Base-by-base conservation (phyloP, 2,797 vertebrate genomes). In the Phataginus tricuspis region DNA sequence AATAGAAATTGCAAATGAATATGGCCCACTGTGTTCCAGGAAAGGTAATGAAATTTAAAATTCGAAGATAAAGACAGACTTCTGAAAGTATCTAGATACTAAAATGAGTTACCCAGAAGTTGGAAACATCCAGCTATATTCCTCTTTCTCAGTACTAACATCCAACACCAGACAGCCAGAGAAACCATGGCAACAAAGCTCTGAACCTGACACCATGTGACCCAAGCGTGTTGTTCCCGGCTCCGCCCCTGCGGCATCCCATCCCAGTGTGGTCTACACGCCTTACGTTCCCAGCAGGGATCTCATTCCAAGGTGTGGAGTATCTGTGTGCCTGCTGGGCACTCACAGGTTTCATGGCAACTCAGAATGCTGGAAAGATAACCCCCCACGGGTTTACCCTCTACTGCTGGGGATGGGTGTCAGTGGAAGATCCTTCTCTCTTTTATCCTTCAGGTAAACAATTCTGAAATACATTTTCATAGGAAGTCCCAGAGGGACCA, bases 41-140 rank as follows among this genome's bases (percentile, higher is more conserved):
- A 82, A 95, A 82, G 13, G 13, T 66, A 49, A 80, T 49, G 8
- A 82, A 49, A 80, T 92, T 74, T 37, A 90, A 80, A 96, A 84
- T 59, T 75, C 16, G 59, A 68, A 79, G 91, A 61, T 90, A 74
- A 72, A 78, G 34, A 39, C 14, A 39, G 34, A 34, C 34, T 77
- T 69, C 14, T 45, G 64, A 61, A 39, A 49, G 74, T 51, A 57
- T 42, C 39, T 87, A 23, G 4, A 61, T 29, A 80, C 19, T 39
- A 57, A 69, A 83, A 53, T 14, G 55, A 57, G 13, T n/a, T 87
- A 37, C 29, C 55, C 1, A 34, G 14, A 66, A 53, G 7, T 51
- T 85, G 34, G 19, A 93, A 78, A 19, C 9, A 61, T 55, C 9
- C 37, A 14, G 10, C 18, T 37, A 27, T 21, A 5, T 7, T 57